phyloP scores from a whole-genome alignment of 2,113 vertebrate genomes.

The Ailuropoda melanoleuca region DNA sequence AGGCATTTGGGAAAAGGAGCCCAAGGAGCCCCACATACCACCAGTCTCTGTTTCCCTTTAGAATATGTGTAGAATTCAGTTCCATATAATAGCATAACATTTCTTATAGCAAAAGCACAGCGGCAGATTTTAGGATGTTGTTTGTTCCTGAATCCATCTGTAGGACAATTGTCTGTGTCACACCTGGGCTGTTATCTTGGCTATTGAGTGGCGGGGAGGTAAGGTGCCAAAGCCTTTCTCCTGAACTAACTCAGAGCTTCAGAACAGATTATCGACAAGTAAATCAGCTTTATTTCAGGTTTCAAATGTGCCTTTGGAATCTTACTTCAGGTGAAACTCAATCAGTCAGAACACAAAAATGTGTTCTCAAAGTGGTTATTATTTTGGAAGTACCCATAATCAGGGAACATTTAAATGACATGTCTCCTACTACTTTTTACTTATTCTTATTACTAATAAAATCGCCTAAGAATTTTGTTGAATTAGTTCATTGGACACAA shows the following conservation, averaged over 20 bases:
- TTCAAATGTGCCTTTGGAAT: slow-evolving; percentile 52
- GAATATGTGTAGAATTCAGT: background rate
- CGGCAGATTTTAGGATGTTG: background rate
- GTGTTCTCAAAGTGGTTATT: slow-evolving; percentile 36
- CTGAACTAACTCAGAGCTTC: background rate
- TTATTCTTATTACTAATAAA: background rate
- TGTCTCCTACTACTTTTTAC: background rate
- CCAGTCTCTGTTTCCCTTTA: background rate
- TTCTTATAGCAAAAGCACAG: background rate
- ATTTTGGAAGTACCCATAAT: slow-evolving; percentile 7
- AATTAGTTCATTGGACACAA: background rate
- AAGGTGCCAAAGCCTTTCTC: slow-evolving; percentile 8
- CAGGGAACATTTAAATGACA: slow-evolving; percentile 22
- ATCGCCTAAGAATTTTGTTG: background rate
- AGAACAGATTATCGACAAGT: background rate
- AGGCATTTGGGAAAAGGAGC: slow-evolving; percentile 25
- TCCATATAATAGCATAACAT: background rate
- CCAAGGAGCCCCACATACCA: rapidly evolving
- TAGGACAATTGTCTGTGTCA: background rate
- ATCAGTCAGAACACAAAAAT: slow-evolving; percentile 43
- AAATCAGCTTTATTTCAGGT: slow-evolving; percentile 59
- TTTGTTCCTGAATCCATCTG: background rate
- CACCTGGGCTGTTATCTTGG: slow-evolving; percentile 9
- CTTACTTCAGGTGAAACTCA: slow-evolving; percentile 55
- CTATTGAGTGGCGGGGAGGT: background rate